These are phyloP conservation scores for Petrocephalus schoutedeni DNA, from an alignment of 2,797 vertebrate species.

Conservation along the genomic window DNA sequence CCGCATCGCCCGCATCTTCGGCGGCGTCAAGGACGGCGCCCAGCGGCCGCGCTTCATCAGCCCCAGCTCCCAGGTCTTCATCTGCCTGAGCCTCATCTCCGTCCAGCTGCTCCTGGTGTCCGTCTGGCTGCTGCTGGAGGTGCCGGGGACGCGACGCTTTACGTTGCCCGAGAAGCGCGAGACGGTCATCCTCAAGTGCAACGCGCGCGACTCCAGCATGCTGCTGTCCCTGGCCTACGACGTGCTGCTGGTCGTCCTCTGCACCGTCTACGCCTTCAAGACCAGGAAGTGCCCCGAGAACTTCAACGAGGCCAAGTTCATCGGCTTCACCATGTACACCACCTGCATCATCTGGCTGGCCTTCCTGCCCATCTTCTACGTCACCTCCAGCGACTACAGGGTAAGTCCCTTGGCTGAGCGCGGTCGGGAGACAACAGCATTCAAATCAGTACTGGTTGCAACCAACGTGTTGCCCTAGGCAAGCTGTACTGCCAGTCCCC, in stretches of 20 bases:
- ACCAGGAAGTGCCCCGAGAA: conserved; percentile 99
- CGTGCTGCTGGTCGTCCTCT: conserved; percentile 91
- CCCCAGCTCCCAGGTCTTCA: conserved; percentile 91
- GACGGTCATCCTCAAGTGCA: conserved; percentile 95
- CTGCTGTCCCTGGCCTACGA: conserved; percentile 91
- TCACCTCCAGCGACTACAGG: conserved; percentile 98
- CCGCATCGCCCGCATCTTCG: conserved; percentile 94
- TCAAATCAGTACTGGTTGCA: background rate
- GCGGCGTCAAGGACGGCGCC: conserved; percentile 84
- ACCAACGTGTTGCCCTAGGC: background rate
- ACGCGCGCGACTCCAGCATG: conserved; percentile 96
- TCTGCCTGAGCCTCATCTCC: conserved; percentile 91
- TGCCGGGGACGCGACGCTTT: conserved; percentile 84
- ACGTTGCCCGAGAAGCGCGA: conserved; percentile 88
- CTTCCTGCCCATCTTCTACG: conserved; percentile 98
- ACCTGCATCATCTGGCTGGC: conserved; percentile 99
- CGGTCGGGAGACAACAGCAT: background rate
- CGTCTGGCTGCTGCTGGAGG: conserved; percentile 89
- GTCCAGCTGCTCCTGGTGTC: conserved; percentile 90
- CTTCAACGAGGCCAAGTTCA: conserved; percentile 99
- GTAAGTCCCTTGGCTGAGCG: conserved; percentile 60
- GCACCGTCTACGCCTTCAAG: conserved; percentile 98
- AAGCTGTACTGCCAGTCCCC: background rate
- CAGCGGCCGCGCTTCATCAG: conserved; percentile 95
- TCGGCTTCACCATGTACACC: conserved; percentile 98